Conservation (phyloP, 2,888 invertebrate genomes). For the Drosophila incognita region DNA sequence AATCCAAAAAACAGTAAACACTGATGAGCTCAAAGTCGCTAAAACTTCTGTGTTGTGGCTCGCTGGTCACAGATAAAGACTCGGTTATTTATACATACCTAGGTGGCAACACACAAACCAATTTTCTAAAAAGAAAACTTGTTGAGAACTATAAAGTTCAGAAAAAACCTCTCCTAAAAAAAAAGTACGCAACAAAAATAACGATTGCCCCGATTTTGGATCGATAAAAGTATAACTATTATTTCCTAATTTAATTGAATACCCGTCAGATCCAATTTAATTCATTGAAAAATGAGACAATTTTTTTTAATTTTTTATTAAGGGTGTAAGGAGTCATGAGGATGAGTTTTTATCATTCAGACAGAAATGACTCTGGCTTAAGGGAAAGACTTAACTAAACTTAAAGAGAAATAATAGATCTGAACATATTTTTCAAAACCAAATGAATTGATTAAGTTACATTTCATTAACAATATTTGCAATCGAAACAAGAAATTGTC, state of each 20-base stretch:
- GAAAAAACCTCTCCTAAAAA: no score
- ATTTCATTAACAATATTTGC: background rate
- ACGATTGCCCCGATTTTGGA: background rate
- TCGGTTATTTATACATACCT: background rate
- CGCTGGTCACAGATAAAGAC: background rate
- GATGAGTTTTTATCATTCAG: background rate
- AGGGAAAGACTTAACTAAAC: background rate
- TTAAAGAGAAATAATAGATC: background rate
- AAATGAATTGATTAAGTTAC: background rate
- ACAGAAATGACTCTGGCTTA: background rate
- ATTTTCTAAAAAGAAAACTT: background rate
- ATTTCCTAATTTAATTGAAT: background rate
- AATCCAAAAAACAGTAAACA: slow-evolving; percentile 29
- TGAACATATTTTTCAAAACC: background rate
- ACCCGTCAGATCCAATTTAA: background rate
- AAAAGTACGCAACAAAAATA: background rate
- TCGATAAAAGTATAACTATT: background rate
- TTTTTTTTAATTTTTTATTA: background rate
- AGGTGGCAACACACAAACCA: background rate
- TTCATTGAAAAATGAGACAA: background rate
- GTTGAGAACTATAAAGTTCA: background rate
- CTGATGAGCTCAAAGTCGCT: slow-evolving; percentile 24
- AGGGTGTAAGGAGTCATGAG: background rate
- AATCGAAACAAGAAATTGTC: background rate
- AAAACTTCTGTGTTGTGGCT: slow-evolving; percentile 18